Base-by-base conservation (phyloP, 2,797 vertebrate species). In the Fistularia commersonii region DNA sequence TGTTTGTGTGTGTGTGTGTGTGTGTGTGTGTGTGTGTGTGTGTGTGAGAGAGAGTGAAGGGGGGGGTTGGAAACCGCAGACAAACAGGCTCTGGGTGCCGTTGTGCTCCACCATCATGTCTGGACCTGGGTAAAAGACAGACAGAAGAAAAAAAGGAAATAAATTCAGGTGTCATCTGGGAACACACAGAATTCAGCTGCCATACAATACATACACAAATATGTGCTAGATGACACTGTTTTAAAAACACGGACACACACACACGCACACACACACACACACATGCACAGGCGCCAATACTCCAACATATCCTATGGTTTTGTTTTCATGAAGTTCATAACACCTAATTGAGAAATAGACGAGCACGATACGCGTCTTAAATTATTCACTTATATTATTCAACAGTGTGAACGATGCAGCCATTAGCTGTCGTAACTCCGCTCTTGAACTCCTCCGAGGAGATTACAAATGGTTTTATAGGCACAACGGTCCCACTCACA, bases 81-180 rank as follows among this genome's bases (percentile, higher is more conserved):
- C 80, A 77, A n/a, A n/a, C n/a, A n/a, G 76, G 65, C 73, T 70
- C 51, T 43, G 69, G 75, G 73, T 78, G 79, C 69, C 60, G 40
- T 66, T 42, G 52, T 5, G 36, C 59, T 69, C 60, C 77, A 84
- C 69, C 69, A 71, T 82, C 80, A 49, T 69, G 75, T 84, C 80
- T 87, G 80, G 79, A 85, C 85, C 85, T 84, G 79, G 74, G 55
- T 48, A 80, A 58, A 72, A 77, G 81, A 71, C 61, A 81, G 81
- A 77, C 65, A 80, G 38, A 70, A 66, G 56, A 60, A 64, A 55
- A 58, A 77, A 65, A 63, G 41, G 48, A 41, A 38, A 68, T 77
- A 42, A 80, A 74, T 74, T 78, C 61, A 78, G 76, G 72, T 82
- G 79, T 78, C 61, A 43, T 72, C 75, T 77, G 50, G 49, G 69